Evolutionary conservation across 2,888 invertebrate genomes (phyloP).

Genomic region (Spilarctia lutea): DNA sequence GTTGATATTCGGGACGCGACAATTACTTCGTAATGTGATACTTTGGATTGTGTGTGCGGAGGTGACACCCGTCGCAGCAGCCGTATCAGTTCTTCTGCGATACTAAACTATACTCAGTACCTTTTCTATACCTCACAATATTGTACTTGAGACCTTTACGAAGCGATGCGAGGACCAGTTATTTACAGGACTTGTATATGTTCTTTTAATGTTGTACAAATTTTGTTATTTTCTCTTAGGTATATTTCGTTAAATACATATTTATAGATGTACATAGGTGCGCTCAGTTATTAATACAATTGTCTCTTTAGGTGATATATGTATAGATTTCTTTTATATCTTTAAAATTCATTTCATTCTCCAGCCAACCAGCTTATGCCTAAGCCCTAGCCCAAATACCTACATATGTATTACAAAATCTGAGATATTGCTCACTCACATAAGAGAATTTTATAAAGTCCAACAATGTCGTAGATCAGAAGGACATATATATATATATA

Average conservation of each 20-base stretch:
- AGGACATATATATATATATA: too few relatives aligned
- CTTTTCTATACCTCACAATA: neutral
- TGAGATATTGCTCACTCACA: too few relatives aligned
- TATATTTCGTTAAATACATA: neutral
- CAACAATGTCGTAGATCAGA: too few relatives aligned
- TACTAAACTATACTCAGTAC: neutral
- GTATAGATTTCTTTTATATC: too few relatives aligned
- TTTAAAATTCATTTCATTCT: too few relatives aligned
- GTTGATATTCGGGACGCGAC: conserved; percentile 32
- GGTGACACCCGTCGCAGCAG: neutral
- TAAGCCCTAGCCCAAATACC: too few relatives aligned
- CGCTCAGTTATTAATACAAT: too few relatives aligned
- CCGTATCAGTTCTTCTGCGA: neutral
- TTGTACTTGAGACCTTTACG: neutral
- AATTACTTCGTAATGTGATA: conserved; percentile 42
- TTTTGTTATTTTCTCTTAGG: neutral
- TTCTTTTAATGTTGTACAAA: neutral
- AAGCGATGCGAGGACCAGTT: neutral
- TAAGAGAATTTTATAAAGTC: too few relatives aligned
- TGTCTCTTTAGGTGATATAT: too few relatives aligned
- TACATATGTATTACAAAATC: too few relatives aligned
- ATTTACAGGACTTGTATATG: neutral
- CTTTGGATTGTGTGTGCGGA: neutral
- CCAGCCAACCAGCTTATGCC: too few relatives aligned
- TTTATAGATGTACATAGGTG: too few relatives aligned